Evolutionary conservation across 2,888 invertebrate species (phyloP).

Genomic region (Caenorhabditis japonica): DNA sequence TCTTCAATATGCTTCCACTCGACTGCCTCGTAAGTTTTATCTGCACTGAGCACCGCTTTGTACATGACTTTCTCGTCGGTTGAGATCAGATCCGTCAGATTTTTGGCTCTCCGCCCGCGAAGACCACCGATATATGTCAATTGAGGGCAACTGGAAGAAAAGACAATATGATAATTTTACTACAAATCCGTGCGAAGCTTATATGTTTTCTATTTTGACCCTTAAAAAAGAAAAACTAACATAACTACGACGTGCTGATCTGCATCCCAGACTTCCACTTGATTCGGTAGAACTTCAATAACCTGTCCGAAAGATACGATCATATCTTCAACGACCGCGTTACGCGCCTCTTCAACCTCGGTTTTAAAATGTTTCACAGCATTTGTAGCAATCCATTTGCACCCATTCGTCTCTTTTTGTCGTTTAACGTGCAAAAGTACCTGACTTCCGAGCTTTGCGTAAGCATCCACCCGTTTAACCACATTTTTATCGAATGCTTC

Average conservation of each 20-base stretch:
- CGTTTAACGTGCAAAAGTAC: constrained; percentile 18
- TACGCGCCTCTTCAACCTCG: background rate
- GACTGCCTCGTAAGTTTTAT: background rate
- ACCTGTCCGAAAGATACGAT: background rate
- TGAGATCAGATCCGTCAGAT: constrained; percentile 13
- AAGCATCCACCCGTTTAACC: constrained; percentile 3
- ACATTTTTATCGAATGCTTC: constrained; percentile 21
- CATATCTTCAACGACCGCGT: background rate
- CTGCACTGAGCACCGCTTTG: background rate
- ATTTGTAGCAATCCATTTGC: constrained; percentile 20
- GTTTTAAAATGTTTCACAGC: constrained; percentile 5
- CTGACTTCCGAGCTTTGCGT: background rate
- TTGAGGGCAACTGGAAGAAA: constrained; percentile 22
- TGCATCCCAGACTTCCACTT: background rate
- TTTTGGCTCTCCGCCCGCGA: background rate
- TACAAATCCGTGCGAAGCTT: no score
- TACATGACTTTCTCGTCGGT: constrained; percentile 21
- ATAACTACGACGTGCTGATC: background rate
- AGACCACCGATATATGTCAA: constrained; percentile 38
- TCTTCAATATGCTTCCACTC: constrained; percentile 19
- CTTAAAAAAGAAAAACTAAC: constrained; percentile 5
- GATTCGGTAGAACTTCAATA: background rate
- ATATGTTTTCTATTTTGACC: no score
- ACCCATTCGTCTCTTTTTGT: constrained; percentile 24
- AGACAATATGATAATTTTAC: background rate